phyloP scores from a whole-genome alignment of 2,113 vertebrate genomes.

The Varanus salvator region DNA sequence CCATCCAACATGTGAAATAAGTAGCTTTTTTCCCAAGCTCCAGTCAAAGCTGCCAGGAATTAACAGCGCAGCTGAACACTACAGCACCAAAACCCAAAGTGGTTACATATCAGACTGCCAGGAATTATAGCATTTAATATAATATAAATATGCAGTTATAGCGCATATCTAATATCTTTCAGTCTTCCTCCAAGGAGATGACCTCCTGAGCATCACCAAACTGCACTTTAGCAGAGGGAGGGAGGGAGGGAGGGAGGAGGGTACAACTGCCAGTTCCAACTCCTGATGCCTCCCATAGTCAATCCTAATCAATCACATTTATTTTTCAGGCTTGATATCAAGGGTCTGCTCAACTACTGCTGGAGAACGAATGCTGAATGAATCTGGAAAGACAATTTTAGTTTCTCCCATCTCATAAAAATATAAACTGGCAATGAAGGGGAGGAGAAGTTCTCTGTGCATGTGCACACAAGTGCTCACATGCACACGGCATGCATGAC shows the following conservation, averaged over 20 bases:
- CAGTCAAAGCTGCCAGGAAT: background rate
- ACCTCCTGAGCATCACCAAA: too few relatives aligned
- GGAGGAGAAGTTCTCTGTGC: background rate
- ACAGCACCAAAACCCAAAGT: background rate
- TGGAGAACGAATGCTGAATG: background rate
- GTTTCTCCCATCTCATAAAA: background rate
- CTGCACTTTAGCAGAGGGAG: too few relatives aligned
- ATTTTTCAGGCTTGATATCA: background rate
- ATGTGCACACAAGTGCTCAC: background rate
- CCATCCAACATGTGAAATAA: background rate
- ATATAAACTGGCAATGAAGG: background rate
- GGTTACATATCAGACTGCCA: background rate
- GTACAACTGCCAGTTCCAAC: too few relatives aligned
- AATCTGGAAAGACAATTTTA: background rate
- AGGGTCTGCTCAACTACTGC: background rate
- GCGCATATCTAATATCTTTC: too few relatives aligned
- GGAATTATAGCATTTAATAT: background rate
- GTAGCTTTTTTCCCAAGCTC: background rate
- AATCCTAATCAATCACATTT: too few relatives aligned
- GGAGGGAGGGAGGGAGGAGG: too few relatives aligned
- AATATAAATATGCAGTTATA: too few relatives aligned
- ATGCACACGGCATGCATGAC: background rate
- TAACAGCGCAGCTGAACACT: background rate
- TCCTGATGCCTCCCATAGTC: too few relatives aligned
- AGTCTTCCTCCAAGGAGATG: too few relatives aligned